Evolutionary conservation across 2,797 vertebrate genomes (phyloP), one percentile per base, ranked within the genome.

Genomic region (Amazonetta brasiliensis): DNA sequence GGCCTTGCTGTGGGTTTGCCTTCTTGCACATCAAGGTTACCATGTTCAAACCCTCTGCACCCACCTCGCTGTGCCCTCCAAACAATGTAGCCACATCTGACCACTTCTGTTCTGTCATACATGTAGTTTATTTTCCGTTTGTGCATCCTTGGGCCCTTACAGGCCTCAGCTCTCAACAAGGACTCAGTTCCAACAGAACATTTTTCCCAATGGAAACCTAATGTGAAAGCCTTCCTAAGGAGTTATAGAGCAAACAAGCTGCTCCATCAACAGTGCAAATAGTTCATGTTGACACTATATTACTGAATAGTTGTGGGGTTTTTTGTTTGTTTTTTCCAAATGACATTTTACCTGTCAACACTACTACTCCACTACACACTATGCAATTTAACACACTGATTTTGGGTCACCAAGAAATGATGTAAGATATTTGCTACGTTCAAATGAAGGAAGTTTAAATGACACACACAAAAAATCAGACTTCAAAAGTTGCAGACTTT

Each of bases 361-460:
- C 5, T 19, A 20, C 37, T 12, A 20, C 37, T 48, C 25, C 43
- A 20, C 71, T 41, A 74, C 52, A 23, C 41, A 30, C 30, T 17
- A 12, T 37, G 28, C 44, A 52, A 30, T 28, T 63, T 39, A 22
- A 48, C 18, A 3, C 3, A 35, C 39, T 11, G 3, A 12, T 31
- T 39, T 20, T 46, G 23, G 20, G 25, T 56, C 22, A 60, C 58
- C n/a, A 18, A 46, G 67, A 52, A 62, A 31, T 56, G 4, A 0
- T 0, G 2, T 8, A 2, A 3, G 25, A 12, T 6, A 6, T 7
- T 9, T 7, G 12, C 12, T 48, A 13, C 2, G 7, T 48, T 48
- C 48, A 25, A 48, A 48, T 48, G 48, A 48, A 48, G 48, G 48
- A 48, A 48, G 48, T 48, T 48, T 48, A 25, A 48, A 48, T 14